Conservation (phyloP, 2,797 vertebrate species). For the Tamandua tetradactyla region DNA sequence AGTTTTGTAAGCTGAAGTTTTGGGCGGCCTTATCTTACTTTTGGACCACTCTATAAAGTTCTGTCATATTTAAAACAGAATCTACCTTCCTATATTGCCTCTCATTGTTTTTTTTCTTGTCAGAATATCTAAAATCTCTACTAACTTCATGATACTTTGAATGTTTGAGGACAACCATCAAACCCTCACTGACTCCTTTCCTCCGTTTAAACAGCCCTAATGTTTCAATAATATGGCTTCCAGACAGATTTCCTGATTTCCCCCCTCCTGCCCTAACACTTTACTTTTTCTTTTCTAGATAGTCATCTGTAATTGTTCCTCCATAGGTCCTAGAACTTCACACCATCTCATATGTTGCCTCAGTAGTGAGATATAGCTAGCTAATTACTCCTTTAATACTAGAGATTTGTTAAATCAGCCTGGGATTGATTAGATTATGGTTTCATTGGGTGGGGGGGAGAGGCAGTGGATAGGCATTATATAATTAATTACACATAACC, state of each 20-base stretch:
- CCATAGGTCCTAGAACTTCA: background rate
- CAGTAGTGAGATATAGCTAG: background rate
- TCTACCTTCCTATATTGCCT: background rate
- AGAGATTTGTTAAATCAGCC: constrained; percentile 5
- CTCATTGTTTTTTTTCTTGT: background rate
- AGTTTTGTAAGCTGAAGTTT: background rate
- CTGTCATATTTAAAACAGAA: constrained; percentile 5
- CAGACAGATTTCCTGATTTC: background rate
- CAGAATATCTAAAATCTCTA: background rate
- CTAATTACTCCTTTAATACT: background rate
- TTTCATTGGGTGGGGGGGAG: background rate
- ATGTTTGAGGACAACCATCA: background rate
- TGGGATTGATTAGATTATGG: background rate
- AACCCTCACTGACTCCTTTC: background rate
- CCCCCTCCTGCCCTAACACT: background rate
- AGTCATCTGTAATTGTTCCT: background rate
- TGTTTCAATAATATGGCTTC: background rate
- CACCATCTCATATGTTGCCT: background rate
- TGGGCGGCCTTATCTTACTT: background rate
- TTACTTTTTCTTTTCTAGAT: background rate
- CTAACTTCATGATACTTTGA: background rate
- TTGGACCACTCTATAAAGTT: background rate
- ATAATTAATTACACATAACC: constrained; percentile 1
- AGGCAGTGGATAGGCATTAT: background rate
- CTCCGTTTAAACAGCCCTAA: background rate